Evolutionary conservation across 2,113 vertebrate genomes (phyloP).

Genomic region (Pterophyllum scalare): DNA sequence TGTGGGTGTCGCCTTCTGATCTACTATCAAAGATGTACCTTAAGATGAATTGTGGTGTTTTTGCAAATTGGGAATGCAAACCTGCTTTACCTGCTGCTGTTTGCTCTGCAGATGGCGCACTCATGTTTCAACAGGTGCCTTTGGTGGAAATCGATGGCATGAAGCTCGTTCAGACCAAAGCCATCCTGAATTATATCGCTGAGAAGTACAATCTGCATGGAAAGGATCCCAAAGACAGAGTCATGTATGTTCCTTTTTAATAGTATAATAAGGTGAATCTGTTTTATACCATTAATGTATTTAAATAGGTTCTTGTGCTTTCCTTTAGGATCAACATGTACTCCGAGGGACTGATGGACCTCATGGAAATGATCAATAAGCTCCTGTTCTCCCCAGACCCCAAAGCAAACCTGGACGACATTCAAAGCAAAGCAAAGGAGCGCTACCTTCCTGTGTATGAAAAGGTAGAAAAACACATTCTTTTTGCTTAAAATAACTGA

Average conservation of each 20-base stretch:
- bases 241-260: constrained; percentile 73
- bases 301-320: background rate
- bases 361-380: constrained; percentile 83
- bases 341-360: constrained; percentile 84
- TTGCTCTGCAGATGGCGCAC: constrained; percentile 73
- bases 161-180: constrained; percentile 89
- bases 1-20: background rate
- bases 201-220: constrained; percentile 90
- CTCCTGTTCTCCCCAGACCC: constrained; percentile 76
- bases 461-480: constrained; percentile 80
- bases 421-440: constrained; percentile 79
- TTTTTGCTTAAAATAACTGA: background rate
- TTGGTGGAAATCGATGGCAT: constrained; percentile 93
- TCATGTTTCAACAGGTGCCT: constrained; percentile 92
- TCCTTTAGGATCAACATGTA: constrained; percentile 88
- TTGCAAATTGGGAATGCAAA: background rate
- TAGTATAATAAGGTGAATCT: background rate
- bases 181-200: constrained; percentile 90
- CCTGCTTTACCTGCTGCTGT: background rate
- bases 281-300: background rate
- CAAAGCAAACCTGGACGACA: constrained; percentile 72
- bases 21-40: background rate
- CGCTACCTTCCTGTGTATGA: constrained; percentile 89
- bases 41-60: background rate
- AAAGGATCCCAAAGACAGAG: constrained; percentile 87